phyloP scores from a whole-genome alignment of 2,113 vertebrate species.

The Carassius gibelio region DNA sequence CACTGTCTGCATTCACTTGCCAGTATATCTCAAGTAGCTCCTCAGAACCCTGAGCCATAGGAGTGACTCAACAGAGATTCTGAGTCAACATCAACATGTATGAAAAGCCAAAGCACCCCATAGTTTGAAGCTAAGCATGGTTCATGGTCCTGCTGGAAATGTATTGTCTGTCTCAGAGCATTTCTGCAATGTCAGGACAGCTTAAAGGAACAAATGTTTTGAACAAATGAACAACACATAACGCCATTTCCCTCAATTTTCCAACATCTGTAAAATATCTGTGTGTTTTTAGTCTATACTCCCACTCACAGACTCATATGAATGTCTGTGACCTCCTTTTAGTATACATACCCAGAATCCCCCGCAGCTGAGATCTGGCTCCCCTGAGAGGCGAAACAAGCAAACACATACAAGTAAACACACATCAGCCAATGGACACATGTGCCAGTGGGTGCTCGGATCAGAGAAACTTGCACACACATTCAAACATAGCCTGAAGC shows the following conservation, averaged over 20 bases:
- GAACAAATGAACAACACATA: not conserved
- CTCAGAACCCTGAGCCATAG: constrained; percentile 14
- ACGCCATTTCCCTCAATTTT: not conserved
- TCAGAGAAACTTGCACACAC: constrained; percentile 23
- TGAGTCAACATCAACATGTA: constrained; percentile 45
- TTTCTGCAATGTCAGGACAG: constrained; percentile 11
- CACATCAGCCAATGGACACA: constrained; percentile 25
- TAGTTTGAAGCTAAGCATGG: constrained; percentile 41
- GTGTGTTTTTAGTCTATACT: constrained; percentile 23
- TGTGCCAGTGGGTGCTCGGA: constrained; percentile 14
- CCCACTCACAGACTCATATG: constrained; percentile 6
- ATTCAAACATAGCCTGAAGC: constrained; percentile 61
- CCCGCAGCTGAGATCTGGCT: constrained; percentile 28
- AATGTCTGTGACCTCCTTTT: constrained; percentile 42
- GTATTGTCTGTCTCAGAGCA: constrained; percentile 14
- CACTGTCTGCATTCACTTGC: not conserved
- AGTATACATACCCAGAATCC: constrained; percentile 30
- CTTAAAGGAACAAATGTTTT: constrained; percentile 5
- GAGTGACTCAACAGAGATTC: constrained; percentile 50
- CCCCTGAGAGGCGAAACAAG: constrained; percentile 17
- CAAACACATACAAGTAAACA: constrained; percentile 33
- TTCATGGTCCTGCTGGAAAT: constrained; percentile 19
- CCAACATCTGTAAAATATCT: constrained; percentile 9
- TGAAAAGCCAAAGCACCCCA: constrained; percentile 66
- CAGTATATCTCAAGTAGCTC: constrained; percentile 29